Base-by-base conservation (phyloP, 2,888 invertebrate genomes). In the Alsophila aescularia region DNA sequence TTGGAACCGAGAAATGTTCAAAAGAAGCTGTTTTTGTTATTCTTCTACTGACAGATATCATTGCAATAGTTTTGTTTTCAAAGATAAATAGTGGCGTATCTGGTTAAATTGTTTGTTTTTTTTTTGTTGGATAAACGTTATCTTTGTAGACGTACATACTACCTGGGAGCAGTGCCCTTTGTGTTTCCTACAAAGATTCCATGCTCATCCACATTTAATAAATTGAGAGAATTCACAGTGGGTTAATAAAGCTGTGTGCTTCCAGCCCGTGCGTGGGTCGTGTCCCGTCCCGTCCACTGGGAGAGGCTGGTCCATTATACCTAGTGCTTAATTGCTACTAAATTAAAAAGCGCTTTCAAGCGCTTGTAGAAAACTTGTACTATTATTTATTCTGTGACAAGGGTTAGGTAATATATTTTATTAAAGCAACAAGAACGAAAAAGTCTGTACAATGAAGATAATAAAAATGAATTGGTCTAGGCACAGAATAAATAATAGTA, bases 1-100 rank as follows among this genome's bases (percentile, higher is more conserved):
- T n/a, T n/a, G 14, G 6, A 44, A 24, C 36, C 15, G 21, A 31
- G 13, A 37, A 18, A 13, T 34, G 24, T 21, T 42, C 31, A 31
- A 32, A 18, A 18, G 43, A 34, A 21, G 24, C 5, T n/a, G 14
- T 24, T 24, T 24, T 16, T 16, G 15, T 29, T 29, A 9, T 43
- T 39, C 15, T 39, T 37, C 37, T 29, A 2, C 37, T 1, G 5
- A 43, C 29, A 14, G 31, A 47, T 41, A 35, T 15, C 27, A 21
- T 13, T 18, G 49, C 54, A 50, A 64, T 61, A 51, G 50, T 66
- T 69, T 60, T 64, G 61, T 62, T 61, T 50, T 60, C 37, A 31
- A 43, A 44, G 50, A 52, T 59, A 64, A 60, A 58, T 50, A 64
- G 49, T 58, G 52, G 43, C 14, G 15, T 58, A 52, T 32, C 24